Evolutionary conservation across 2,888 invertebrate species (phyloP).

Genomic region (Cetonia aurata): DNA sequence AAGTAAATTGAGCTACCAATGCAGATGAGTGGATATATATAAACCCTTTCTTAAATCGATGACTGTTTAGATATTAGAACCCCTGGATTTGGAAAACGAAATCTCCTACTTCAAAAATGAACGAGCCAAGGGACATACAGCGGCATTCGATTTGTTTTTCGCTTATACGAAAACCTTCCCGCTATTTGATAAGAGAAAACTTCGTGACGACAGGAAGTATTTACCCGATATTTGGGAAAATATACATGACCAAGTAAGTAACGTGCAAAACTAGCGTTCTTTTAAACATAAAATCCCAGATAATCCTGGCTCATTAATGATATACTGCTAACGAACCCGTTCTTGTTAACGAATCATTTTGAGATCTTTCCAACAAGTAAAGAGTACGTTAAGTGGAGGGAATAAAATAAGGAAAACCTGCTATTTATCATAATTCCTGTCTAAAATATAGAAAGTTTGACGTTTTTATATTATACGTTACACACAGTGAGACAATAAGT

Average conservation of each 20-base stretch:
- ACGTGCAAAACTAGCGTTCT: not conserved
- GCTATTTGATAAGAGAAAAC: slow-evolving; percentile 62
- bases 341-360: too few species aligned
- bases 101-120: slow-evolving; percentile 64
- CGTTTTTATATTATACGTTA: too few species aligned
- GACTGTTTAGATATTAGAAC: slow-evolving; percentile 13
- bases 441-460: too few species aligned
- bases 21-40: not conserved
- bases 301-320: too few species aligned
- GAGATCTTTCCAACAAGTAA: too few species aligned
- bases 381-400: too few species aligned
- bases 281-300: too few species aligned
- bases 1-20: slow-evolving; percentile 14
- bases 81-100: slow-evolving; percentile 53
- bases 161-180: slow-evolving; percentile 62
- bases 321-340: too few species aligned
- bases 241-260: slow-evolving; percentile 62
- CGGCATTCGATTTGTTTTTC: slow-evolving; percentile 64
- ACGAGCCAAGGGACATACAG: slow-evolving; percentile 48
- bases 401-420: too few species aligned
- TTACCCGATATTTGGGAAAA: slow-evolving; percentile 61
- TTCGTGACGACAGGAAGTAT: slow-evolving; percentile 60
- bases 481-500: too few species aligned
- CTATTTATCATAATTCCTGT: too few species aligned
- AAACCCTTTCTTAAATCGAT: not conserved